Base-by-base conservation (phyloP, 2,888 invertebrate species). In the Chymomyza caudatula region DNA sequence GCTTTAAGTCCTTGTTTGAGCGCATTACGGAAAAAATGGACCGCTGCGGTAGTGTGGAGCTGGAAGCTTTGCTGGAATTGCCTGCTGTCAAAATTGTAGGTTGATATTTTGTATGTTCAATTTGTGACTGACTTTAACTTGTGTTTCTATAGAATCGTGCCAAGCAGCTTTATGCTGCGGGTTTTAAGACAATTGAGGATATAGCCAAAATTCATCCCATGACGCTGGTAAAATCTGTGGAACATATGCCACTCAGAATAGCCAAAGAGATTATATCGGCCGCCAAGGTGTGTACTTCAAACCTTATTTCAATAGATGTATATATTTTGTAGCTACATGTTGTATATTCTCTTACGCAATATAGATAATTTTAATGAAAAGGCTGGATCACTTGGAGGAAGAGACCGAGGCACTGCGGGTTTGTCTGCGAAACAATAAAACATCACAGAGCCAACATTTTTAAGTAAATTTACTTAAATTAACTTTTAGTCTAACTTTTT, bases 181-280 rank as follows among this genome's bases (percentile, higher is more conserved):
- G 98, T 0, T 98, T 93, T 90, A 94, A 93, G 89, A 93, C 93
- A 2, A 89, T 97, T 6, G 94, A 94, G 78, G 93, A 93, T 64
- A 91, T 98, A 61, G 97, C 97, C 0, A 93, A 93, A 79, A 94
- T 95, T 0, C 92, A 93, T 8, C 92, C 93, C 0, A 91, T 92
- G 3, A 92, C 92, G 3, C 91, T 98, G 70, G 91, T 93, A 1
- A 89, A 92, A 15, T 89, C 91, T 51, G 92, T 98, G 5, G 92
- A 94, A 64, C 94, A 95, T 87, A 92, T 97, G 90, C 93, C 94
- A 0, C 89, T 91, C n/a, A 93, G 92, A 78, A 92, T 94, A 11
- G 97, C 97, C 2, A 92, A 91, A 56, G 96, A 96, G 89, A 94
- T 98, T 60, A 93, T 98, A 71, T 94, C 96, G 63, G 95, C 97